Evolutionary conservation across 2,113 vertebrate genomes (phyloP).

Genomic region (Campylomormyrus numenius): DNA sequence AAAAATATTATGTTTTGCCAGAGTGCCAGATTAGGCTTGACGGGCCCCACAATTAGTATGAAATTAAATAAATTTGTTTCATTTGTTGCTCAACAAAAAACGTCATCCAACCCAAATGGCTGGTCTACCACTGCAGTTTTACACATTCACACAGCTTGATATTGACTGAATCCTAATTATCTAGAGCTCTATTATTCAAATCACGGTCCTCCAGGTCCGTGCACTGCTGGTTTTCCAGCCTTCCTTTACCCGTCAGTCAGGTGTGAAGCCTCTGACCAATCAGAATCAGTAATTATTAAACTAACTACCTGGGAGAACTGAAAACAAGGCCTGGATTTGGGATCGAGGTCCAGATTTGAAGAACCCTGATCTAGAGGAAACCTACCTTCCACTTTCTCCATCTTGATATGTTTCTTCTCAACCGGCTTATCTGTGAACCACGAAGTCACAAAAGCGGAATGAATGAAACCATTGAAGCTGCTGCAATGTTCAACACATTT

Average conservation of each 20-base stretch:
- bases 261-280: no score
- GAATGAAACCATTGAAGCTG: not conserved
- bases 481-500: not conserved
- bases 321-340: no score
- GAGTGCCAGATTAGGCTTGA: not conserved
- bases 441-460: not conserved
- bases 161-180: not conserved
- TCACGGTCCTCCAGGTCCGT: no score
- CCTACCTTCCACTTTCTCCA: conserved; percentile 46
- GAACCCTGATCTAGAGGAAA: not conserved
- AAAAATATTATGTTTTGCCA: not conserved
- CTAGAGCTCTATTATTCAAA: no score
- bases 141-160: not conserved
- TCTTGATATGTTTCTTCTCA: conserved; percentile 46
- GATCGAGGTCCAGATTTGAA: no score
- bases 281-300: no score
- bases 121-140: not conserved
- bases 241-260: no score
- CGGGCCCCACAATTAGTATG: not conserved
- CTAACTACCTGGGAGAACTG: no score
- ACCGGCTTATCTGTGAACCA: conserved; percentile 35
- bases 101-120: not conserved
- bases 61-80: not conserved
- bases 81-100: not conserved
- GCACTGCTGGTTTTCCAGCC: no score